Conservation (phyloP, 2,113 vertebrate genomes). For the Myxocyprinus asiaticus region DNA sequence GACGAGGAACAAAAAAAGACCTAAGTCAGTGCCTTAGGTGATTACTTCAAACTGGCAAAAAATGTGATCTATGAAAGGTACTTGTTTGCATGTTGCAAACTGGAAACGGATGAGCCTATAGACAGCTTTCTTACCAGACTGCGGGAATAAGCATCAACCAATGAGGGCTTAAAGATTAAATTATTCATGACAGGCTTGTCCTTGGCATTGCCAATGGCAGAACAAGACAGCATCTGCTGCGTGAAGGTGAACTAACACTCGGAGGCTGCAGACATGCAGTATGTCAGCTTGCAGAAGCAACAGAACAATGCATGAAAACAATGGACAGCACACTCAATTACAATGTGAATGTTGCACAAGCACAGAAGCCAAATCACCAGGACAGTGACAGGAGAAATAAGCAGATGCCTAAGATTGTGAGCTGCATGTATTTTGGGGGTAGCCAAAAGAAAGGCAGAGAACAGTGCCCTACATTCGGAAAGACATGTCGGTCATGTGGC, state of each 20-base stretch:
- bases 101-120: conserved; percentile 31
- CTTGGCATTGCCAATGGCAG: conserved; percentile 17
- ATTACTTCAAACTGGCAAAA: conserved; percentile 7
- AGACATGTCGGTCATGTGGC: not conserved
- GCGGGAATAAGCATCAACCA: conserved; percentile 14
- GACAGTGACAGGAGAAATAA: not conserved
- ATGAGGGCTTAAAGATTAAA: conserved; percentile 13
- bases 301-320: not conserved
- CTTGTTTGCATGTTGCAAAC: conserved; percentile 47
- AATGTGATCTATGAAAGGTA: conserved; percentile 45
- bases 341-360: not conserved
- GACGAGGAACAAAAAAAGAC: conserved; percentile 1
- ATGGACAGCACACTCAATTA: not conserved
- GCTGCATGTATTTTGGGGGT: not conserved
- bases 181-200: conserved; percentile 10
- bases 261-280: not conserved
- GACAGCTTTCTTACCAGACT: conserved; percentile 26
- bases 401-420: not conserved
- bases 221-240: not conserved
- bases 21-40: not conserved
- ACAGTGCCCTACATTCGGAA: not conserved
- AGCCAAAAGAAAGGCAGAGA: conserved; percentile 5
- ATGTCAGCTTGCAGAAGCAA: conserved; percentile 7
- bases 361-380: not conserved
- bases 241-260: not conserved